These are phyloP conservation scores for Cryptotis parvus DNA, from an alignment of 2,113 vertebrate genomes.

Conservation along the genomic window DNA sequence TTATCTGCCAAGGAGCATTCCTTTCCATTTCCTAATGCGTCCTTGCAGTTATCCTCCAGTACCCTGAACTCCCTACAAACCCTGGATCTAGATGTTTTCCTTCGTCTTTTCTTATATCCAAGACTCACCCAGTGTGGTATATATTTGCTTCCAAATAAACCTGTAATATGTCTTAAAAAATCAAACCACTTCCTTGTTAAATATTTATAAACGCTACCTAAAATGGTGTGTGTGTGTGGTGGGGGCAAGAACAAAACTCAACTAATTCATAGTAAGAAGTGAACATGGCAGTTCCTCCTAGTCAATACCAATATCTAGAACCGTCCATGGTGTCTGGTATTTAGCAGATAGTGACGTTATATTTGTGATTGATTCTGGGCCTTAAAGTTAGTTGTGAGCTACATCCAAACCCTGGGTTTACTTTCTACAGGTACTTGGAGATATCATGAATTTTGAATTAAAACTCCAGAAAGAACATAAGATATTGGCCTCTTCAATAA, in stretches of 20 bases:
- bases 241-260: neutral
- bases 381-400: neutral
- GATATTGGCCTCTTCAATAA: neutral
- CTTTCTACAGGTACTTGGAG: neutral
- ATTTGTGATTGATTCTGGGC: neutral
- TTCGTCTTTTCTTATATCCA: neutral
- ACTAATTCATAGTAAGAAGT: neutral
- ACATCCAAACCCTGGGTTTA: neutral
- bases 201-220: neutral
- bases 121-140: neutral
- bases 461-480: no score
- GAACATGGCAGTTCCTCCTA: neutral
- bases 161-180: neutral
- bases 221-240: neutral
- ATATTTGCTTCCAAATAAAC: neutral
- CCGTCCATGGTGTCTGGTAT: neutral
- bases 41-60: accelerated
- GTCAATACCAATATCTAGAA: neutral
- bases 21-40: neutral
- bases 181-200: neutral
- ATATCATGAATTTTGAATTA: no score
- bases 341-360: neutral
- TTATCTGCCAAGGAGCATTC: neutral
- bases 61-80: neutral
- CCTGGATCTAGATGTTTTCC: neutral